Base-by-base conservation (phyloP, 35 echinoderm and acorn worm species). In the Stichopus chloronotus region DNA sequence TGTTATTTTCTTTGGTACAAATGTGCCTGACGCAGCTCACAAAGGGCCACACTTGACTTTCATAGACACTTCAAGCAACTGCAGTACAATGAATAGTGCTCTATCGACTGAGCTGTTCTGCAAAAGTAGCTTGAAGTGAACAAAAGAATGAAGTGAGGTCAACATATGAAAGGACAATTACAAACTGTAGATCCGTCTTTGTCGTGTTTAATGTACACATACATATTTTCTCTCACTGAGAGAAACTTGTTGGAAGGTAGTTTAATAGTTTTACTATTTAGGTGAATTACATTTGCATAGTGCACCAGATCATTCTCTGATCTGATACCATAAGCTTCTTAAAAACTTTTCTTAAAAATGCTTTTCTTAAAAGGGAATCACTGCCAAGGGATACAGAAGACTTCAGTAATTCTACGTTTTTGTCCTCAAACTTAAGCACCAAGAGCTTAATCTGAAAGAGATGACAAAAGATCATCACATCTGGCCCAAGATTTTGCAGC, bases 321-420 rank as follows among this genome's bases (percentile, higher is more conserved):
- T 14, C 19, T 65, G 19, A 65, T 65, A 65, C 11, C 61, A 19
- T 65, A 3, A 65, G 61, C 61, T 65, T 65, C 11, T 65, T 19
- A 65, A 14, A 65, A 65, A 14, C 61, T 11, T 9, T 65, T 65
- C 61, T 65, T 65, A 65, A 11, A 43, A 43, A 43, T 43, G 30
- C 30, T 43, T 43, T 43, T 43, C 30, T 43, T 43, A 43, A 43
- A 43, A 43, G 11, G 61, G 61, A 65, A 65, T 14, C 61, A 65
- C 55, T 55, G 80, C 53, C 55, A 56, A 83, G 80, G 55, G 80
- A 83, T 83, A 83, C 80, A 83, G 80, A 83, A 83, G 80, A 83
- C 80, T 83, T 16, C 53, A 65, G 61, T 65, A 65, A 11, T 65
- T 43, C 30, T 43, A 43, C 30, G 3, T 43, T 43, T 43, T 43